A percentile compares a stretch with the other conserved stretches of the same genome.
Evolutionary conservation across 2,888 invertebrate species (phyloP).

Genomic region (Platycheirus albimanus): DNA sequence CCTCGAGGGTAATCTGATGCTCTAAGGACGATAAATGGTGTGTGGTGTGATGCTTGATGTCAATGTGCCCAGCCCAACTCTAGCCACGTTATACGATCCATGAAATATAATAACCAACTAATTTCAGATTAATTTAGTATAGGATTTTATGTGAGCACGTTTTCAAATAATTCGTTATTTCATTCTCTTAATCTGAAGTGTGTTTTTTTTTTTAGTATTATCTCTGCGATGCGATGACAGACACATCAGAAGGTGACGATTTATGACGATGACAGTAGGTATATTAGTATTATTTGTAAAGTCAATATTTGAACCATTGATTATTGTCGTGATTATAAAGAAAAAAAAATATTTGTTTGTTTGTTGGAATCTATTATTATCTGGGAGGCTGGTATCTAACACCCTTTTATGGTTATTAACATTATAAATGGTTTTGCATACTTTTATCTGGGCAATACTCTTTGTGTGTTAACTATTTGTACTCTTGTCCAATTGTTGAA

Average conservation of each 20-base stretch:
- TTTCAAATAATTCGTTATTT: constrained; percentile 21
- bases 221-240: constrained; percentile 30
- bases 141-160: constrained; percentile 49
- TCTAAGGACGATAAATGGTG: neutral
- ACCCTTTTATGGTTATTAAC: no score
- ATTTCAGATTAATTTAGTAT: constrained; percentile 57
- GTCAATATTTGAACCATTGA: constrained; percentile 24
- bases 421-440: no score
- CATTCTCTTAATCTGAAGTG: constrained; percentile 52
- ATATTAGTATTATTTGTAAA: constrained; percentile 8
- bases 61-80: neutral
- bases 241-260: neutral
- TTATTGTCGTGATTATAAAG: constrained; percentile 1
- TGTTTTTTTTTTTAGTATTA: constrained; percentile 40
- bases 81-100: constrained; percentile 38
- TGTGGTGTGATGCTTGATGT: neutral
- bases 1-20: neutral
- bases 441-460: no score
- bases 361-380: neutral
- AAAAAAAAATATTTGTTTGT: neutral
- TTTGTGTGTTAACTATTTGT: no score
- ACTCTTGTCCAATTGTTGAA: no score
- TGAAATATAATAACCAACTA: constrained; percentile 59
- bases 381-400: neutral
- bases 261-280: constrained; percentile 1